Evolutionary conservation across 2,797 vertebrate genomes (phyloP), one percentile per base, ranked within the genome.

Genomic region (Cyprinodon diabolis): DNA sequence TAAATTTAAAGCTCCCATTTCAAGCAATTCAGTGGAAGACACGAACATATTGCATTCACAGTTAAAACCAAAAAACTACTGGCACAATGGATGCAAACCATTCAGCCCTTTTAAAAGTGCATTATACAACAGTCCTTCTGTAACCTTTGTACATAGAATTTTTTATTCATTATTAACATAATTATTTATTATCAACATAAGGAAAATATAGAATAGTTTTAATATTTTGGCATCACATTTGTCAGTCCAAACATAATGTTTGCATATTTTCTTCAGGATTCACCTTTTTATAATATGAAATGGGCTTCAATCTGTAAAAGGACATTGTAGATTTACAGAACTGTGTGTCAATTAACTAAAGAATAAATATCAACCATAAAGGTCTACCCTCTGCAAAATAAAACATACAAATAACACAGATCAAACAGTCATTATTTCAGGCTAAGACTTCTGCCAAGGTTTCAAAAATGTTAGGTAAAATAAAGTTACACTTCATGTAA

Each of bases 51-150:
- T 72, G 80, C 80, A 75, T 52, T 77, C 21, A 49, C 69, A 75
- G 77, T 17, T 71, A 48, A 84, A 79, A 68, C 63, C 77, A 78
- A 78, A 84, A 72, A 79, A 52, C 45, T 78, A 45, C 79, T 79
- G 82, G 77, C 78, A 86, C 87, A 83, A 85, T 88, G 80, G 81
- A 85, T 55, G 88, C 72, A 74, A 70, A 79, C 81, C 19, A 58
- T 86, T 83, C 83, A 73, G 81, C 79, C 74, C 72, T 86, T 83
- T 62, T 72, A 88, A 91, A 92, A 90, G 89, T 91, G 89, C 84
- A 87, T 81, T 62, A 74, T 45, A 84, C 78, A 86, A 62, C 74
- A 75, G 81, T 86, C 63, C 56, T 55, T 70, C 76, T 51, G 45
- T 62, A 78, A 79, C 73, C 75, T 78, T 69, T 80, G 77, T 47